phyloP scores from a whole-genome alignment of 2,797 vertebrate species.

The Rhabdomys pumilio region DNA sequence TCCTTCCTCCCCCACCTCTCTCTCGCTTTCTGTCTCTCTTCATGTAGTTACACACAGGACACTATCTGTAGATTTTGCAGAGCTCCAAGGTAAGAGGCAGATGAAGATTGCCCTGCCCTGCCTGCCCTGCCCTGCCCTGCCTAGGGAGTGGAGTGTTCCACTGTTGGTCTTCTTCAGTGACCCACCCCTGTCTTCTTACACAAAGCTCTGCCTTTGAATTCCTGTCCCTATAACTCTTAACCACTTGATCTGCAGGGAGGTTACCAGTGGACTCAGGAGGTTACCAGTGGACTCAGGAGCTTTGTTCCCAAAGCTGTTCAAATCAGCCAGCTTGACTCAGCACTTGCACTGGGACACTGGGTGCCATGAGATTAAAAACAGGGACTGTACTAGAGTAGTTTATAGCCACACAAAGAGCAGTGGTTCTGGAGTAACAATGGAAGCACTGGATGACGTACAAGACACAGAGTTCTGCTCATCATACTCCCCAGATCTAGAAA shows the following conservation, averaged over 20 bases:
- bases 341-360: background rate
- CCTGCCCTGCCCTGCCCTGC: background rate
- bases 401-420: background rate
- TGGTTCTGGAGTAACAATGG: background rate
- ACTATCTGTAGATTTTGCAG: background rate
- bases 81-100: background rate
- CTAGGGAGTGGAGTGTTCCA: background rate
- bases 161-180: background rate
- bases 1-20: background rate
- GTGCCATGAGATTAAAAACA: background rate
- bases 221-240: background rate
- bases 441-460: background rate
- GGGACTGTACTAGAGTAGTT: background rate
- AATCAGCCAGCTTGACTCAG: background rate
- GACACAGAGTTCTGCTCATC: background rate
- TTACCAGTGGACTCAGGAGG: background rate
- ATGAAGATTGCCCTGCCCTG: background rate
- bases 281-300: background rate
- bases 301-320: background rate
- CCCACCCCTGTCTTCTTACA: background rate
- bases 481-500: background rate
- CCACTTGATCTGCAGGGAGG: background rate
- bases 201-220: background rate
- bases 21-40: background rate
- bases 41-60: background rate